phyloP scores from a whole-genome alignment of 2,113 vertebrate species.

The Solea senegalensis region DNA sequence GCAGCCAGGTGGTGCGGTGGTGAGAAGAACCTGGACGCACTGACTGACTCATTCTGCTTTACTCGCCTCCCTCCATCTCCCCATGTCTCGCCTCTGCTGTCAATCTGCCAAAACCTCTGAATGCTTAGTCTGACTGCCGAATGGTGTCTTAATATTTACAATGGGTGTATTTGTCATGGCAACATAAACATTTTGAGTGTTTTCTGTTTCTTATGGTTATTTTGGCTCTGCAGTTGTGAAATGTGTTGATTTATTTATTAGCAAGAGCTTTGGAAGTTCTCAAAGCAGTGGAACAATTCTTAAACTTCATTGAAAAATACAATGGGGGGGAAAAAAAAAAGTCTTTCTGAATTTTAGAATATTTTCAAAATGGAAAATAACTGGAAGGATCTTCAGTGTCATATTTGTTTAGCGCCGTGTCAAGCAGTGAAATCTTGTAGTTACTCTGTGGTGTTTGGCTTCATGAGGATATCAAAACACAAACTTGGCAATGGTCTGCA shows the following conservation, averaged over 20 bases:
- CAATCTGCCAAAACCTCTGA: slow-evolving; percentile 53
- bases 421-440: slow-evolving; percentile 65
- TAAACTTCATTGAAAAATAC: slow-evolving; percentile 14
- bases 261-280: slow-evolving; percentile 54
- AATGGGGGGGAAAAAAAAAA: background rate
- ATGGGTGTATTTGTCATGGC: slow-evolving; percentile 72
- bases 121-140: slow-evolving; percentile 52
- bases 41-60: slow-evolving; percentile 49
- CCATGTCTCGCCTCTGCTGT: slow-evolving; percentile 38
- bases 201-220: slow-evolving; percentile 48
- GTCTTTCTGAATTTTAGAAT: slow-evolving; percentile 11
- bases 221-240: slow-evolving; percentile 53
- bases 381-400: slow-evolving; percentile 50
- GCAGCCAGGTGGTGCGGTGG: slow-evolving; percentile 81
- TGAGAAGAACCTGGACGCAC: slow-evolving; percentile 50
- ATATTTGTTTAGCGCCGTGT: slow-evolving; percentile 64
- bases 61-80: slow-evolving; percentile 21
- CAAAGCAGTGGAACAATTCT: slow-evolving; percentile 43
- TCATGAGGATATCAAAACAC: slow-evolving; percentile 65
- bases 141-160: slow-evolving; percentile 76
- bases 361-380: slow-evolving; percentile 25
- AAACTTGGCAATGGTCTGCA: slow-evolving; percentile 46
- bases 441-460: slow-evolving; percentile 70
- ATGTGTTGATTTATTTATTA: slow-evolving; percentile 53
- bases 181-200: slow-evolving; percentile 53